phyloP scores from a whole-genome alignment of 2,113 vertebrate genomes.

The Megaceryle maxima region DNA sequence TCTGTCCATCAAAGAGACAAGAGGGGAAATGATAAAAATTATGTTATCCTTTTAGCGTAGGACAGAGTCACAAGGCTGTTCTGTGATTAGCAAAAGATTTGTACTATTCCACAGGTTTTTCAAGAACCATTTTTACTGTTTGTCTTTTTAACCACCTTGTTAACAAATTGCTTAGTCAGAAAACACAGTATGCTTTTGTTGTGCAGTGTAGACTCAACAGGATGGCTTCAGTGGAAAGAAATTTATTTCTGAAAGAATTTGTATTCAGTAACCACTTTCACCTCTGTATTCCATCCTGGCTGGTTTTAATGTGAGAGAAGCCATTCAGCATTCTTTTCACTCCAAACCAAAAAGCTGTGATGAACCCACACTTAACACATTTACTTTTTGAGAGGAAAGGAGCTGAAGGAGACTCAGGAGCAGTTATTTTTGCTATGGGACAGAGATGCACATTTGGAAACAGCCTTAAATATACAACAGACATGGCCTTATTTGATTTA shows the following conservation, averaged over 20 bases:
- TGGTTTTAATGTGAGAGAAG: neutral
- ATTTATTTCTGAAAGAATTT: neutral
- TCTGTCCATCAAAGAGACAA: neutral
- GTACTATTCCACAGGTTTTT: neutral
- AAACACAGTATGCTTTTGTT: neutral
- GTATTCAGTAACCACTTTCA: neutral
- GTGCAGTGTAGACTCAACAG: neutral
- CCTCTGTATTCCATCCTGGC: neutral
- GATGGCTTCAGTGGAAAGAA: neutral
- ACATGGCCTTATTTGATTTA: neutral
- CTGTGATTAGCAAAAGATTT: neutral
- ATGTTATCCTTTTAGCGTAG: neutral
- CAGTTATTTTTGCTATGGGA: neutral
- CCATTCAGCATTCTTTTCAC: slow-evolving; percentile 6
- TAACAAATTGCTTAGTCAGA: slow-evolving; percentile 1
- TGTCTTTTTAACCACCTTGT: neutral
- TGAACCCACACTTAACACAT: neutral
- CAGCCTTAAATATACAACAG: neutral
- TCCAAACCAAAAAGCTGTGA: neutral
- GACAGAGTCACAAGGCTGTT: neutral
- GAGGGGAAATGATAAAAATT: neutral
- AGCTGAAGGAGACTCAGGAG: neutral
- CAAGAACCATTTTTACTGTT: neutral
- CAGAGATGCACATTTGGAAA: neutral
- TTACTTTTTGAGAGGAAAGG: neutral